These are phyloP conservation scores for Hylia prasina DNA, from an alignment of 2,113 vertebrate genomes.

Conservation along the genomic window DNA sequence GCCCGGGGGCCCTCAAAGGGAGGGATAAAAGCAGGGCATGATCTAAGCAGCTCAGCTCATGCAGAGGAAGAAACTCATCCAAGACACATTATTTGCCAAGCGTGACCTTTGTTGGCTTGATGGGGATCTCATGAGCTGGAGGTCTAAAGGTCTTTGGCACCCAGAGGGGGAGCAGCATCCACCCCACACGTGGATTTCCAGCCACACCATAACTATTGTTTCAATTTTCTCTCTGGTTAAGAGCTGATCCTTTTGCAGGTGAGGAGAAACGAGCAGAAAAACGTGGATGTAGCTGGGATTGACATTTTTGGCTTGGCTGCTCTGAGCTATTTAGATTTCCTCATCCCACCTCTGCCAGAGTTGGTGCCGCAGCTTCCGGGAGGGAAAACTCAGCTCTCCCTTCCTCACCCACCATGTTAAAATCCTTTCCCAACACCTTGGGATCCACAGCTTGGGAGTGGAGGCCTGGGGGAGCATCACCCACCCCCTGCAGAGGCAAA, in stretches of 20 bases:
- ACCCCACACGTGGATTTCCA: not conserved
- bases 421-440: not conserved
- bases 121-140: not conserved
- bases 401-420: rapidly evolving
- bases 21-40: not conserved
- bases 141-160: not conserved
- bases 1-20: not conserved
- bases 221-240: not conserved
- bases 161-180: not conserved
- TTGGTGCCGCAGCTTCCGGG: not conserved
- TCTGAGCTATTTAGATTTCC: not conserved
- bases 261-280: not conserved
- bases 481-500: not conserved
- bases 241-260: not conserved
- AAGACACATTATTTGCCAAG: not conserved
- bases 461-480: not conserved
- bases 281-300: rapidly evolving
- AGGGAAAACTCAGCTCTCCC: not conserved
- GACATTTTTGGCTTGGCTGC: not conserved
- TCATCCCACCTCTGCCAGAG: not conserved
- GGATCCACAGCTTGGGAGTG: not conserved
- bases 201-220: not conserved
- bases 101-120: not conserved
- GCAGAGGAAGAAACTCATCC: not conserved
- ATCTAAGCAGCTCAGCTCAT: not conserved